phyloP scores from a whole-genome alignment of 92 coral and sea anemone genomes.

The Porites cylindrica region DNA sequence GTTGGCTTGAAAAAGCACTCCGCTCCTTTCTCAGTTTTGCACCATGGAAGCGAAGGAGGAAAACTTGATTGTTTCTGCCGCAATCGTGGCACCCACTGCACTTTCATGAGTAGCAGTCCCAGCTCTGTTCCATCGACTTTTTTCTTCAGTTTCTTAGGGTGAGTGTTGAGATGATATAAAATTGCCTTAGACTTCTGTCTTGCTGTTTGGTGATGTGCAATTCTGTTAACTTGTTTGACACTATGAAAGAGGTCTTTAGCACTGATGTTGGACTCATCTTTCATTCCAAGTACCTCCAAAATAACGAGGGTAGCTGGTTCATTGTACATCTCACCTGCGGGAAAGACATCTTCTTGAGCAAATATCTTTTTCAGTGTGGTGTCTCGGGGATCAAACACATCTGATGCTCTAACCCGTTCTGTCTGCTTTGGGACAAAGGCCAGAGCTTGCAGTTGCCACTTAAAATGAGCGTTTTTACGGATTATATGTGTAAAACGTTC shows the following conservation, averaged over 20 bases:
- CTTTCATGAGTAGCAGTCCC: background rate
- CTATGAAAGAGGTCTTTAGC: slow-evolving; percentile 39
- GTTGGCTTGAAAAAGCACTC: slow-evolving; percentile 52
- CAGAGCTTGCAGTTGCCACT: slow-evolving; percentile 17
- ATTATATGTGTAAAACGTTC: slow-evolving; percentile 26
- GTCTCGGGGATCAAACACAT: slow-evolving; percentile 67
- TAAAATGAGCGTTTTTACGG: slow-evolving; percentile 4
- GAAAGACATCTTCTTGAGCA: slow-evolving; percentile 65
- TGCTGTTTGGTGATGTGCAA: background rate
- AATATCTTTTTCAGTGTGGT: slow-evolving; percentile 31
- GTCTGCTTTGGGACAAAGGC: slow-evolving; percentile 50
- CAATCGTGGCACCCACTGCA: slow-evolving; percentile 55
- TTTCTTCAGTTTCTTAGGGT: slow-evolving; percentile 1
- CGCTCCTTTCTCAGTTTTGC: background rate
- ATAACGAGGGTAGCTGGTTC: slow-evolving; percentile 36
- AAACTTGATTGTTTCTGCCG: slow-evolving; percentile 18
- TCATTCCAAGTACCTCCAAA: slow-evolving; percentile 64
- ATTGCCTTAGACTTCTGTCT: slow-evolving; percentile 45
- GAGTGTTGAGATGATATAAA: slow-evolving; percentile 9
- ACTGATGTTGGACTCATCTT: slow-evolving; percentile 27
- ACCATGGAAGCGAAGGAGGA: slow-evolving; percentile 48
- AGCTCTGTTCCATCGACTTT: background rate
- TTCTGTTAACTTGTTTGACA: slow-evolving; percentile 10
- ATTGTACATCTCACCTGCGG: slow-evolving; percentile 22
- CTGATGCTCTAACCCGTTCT: slow-evolving; percentile 47